These are phyloP conservation scores for Leucoma salicis DNA, from an alignment of 2,888 invertebrate genomes.

Conservation along the genomic window DNA sequence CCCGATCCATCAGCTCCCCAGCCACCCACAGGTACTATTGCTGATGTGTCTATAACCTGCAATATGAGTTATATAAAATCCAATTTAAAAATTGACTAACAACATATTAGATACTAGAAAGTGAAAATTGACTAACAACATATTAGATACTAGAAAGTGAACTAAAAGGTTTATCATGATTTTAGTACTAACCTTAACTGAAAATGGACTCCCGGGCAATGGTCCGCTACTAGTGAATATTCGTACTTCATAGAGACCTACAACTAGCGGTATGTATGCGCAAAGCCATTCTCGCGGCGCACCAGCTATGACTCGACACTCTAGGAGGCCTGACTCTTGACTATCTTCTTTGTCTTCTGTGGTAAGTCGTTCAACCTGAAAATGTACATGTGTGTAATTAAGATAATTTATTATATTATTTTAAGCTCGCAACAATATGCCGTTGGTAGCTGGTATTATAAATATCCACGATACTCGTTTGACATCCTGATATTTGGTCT, in stretches of 20 bases:
- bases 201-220: slow-evolving; percentile 91
- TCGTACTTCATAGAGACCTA: slow-evolving; percentile 95
- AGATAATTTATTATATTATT: too few relatives aligned
- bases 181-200: slow-evolving; percentile 81
- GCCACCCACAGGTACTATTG: slow-evolving; percentile 90
- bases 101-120: too few relatives aligned
- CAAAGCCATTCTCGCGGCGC: slow-evolving; percentile 93
- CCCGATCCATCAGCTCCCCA: slow-evolving; percentile 93
- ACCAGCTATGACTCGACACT: slow-evolving; percentile 82
- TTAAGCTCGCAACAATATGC: too few relatives aligned
- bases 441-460: too few relatives aligned
- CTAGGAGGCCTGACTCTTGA: slow-evolving; percentile 74
- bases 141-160: too few relatives aligned
- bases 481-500: too few relatives aligned
- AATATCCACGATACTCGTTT: too few relatives aligned
- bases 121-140: too few relatives aligned
- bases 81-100: neutral
- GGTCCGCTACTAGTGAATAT: slow-evolving; percentile 86
- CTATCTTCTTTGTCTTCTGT: slow-evolving; percentile 65
- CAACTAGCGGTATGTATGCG: slow-evolving; percentile 93
- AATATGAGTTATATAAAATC: neutral
- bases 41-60: slow-evolving; percentile 86
- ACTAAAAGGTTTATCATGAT: too few relatives aligned
- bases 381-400: neutral
- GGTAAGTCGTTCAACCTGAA: slow-evolving; percentile 70